phyloP scores from a whole-genome alignment of 2,888 invertebrate species.

The Didymodactylos carnosus region DNA sequence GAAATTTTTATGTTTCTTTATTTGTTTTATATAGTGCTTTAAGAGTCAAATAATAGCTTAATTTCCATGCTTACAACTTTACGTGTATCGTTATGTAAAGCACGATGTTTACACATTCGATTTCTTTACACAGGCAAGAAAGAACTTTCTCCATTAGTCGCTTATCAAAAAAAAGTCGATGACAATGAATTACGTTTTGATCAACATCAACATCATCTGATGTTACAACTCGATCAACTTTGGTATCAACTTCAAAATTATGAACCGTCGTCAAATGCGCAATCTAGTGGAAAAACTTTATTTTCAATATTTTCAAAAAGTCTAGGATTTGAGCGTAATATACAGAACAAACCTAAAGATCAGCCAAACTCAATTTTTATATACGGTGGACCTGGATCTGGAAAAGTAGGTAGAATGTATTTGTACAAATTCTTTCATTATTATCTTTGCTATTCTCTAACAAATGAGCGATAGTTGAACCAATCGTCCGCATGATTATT shows the following conservation, averaged over 20 bases:
- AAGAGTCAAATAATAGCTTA: too few relatives aligned
- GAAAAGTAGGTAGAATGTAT: neutral
- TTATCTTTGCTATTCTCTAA: too few relatives aligned
- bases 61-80: too few relatives aligned
- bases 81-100: too few relatives aligned
- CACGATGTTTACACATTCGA: too few relatives aligned
- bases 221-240: neutral
- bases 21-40: too few relatives aligned
- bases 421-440: neutral
- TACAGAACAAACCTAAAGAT: neutral
- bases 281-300: neutral
- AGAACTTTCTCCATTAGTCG: neutral
- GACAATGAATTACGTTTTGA: neutral
- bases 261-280: neutral
- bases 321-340: too few relatives aligned
- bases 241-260: neutral
- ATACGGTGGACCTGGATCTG: slow-evolving; percentile 25
- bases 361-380: slow-evolving; percentile 24
- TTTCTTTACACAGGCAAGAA: neutral
- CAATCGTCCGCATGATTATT: too few relatives aligned
- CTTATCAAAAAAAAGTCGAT: neutral
- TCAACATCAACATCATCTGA: neutral
- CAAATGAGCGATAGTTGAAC: too few relatives aligned
- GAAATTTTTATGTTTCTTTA: too few relatives aligned
- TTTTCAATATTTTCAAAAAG: neutral